A percentile compares a stretch with the other conserved stretches of the same genome.
These are phyloP conservation scores for Erinaceus europaeus DNA, from an alignment of 2,113 vertebrate species.

Conservation along the genomic window DNA sequence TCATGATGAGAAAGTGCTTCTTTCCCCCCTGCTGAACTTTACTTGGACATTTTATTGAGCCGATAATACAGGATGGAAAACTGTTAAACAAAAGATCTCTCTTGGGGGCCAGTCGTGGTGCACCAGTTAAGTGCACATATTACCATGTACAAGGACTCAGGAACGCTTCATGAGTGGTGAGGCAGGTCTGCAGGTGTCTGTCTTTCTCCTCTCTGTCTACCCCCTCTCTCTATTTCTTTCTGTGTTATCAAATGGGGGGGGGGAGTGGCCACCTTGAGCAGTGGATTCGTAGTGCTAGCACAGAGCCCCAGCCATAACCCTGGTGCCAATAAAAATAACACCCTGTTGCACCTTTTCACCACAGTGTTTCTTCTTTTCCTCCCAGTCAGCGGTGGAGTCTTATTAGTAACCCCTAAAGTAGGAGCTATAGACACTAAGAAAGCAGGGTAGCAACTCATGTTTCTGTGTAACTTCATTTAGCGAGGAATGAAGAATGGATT, in stretches of 20 bases:
- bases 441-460: neutral
- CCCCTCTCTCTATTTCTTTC: too few species aligned
- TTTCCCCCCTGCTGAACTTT: neutral
- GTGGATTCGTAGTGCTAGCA: too few species aligned
- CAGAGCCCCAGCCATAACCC: too few species aligned
- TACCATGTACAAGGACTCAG: too few species aligned
- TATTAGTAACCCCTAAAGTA: neutral
- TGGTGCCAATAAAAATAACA: too few species aligned
- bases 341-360: too few species aligned
- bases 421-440: neutral
- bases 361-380: constrained; percentile 11
- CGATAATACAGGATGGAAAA: neutral
- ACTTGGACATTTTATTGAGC: constrained; percentile 11
- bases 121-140: too few species aligned
- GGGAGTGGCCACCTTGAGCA: too few species aligned
- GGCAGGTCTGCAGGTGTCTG: too few species aligned
- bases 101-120: neutral
- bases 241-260: too few species aligned
- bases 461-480: neutral
- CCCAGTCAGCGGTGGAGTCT: neutral
- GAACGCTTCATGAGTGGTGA: too few species aligned
- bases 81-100: neutral
- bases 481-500: neutral
- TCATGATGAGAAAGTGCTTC: neutral
- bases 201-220: too few species aligned